These are phyloP conservation scores for Lasioglossum vierecki DNA, from an alignment of 2,888 invertebrate genomes.

Conservation along the genomic window DNA sequence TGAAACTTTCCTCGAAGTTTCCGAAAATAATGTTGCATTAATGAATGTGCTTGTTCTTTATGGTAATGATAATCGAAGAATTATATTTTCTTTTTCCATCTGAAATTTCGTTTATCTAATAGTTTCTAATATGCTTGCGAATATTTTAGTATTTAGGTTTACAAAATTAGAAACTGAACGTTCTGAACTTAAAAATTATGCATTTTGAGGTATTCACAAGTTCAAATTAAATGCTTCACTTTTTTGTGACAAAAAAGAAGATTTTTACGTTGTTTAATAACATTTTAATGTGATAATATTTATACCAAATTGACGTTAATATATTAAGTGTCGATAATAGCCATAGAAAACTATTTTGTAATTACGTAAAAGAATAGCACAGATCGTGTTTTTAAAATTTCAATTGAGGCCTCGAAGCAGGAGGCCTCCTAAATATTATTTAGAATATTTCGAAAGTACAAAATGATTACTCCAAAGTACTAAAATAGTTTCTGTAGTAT, in stretches of 20 bases:
- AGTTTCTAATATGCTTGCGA: not conserved
- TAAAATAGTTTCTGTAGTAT: not conserved
- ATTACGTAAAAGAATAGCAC: not conserved
- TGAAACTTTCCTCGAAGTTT: conserved; percentile 25
- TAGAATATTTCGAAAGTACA: not conserved
- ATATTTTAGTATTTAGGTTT: not conserved
- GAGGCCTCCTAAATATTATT: not conserved
- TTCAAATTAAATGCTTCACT: not conserved
- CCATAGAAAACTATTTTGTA: not conserved
- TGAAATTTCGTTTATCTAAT: not conserved
- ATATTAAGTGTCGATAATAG: not conserved
- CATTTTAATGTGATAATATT: not conserved
- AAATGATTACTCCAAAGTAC: not conserved
- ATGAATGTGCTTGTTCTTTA: conserved; percentile 33
- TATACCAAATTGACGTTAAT: not conserved
- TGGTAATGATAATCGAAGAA: conserved; percentile 15
- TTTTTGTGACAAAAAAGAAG: not conserved
- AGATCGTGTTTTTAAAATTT: not conserved
- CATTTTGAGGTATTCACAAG: not conserved
- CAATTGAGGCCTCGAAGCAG: not conserved
- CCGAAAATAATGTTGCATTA: conserved; percentile 37
- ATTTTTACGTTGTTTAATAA: not conserved
- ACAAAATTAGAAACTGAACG: not conserved
- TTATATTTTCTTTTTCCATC: conserved; percentile 1
- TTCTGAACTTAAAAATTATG: not conserved